Evolutionary conservation across 1,140 invertebrate species (phyloP).

Genomic region (Drosophila murphyi): DNA sequence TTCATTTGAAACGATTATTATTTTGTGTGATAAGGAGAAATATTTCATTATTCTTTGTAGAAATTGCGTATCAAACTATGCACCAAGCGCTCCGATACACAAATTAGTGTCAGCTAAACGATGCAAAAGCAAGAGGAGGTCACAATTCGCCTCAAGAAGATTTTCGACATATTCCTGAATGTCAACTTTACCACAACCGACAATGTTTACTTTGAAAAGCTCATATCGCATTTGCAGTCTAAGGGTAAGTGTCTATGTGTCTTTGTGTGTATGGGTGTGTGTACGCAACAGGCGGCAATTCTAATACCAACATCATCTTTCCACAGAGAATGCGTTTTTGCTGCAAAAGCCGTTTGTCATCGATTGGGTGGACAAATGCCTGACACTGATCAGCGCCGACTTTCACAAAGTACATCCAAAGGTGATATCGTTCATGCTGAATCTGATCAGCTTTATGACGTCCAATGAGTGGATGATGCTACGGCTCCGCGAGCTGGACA

Average conservation of each 20-base stretch:
- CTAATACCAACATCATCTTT: slow-evolving; percentile 2
- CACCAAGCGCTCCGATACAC: slow-evolving; percentile 3
- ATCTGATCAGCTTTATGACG: slow-evolving; percentile 74
- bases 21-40: slow-evolving; percentile 64
- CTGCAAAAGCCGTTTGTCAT: slow-evolving; percentile 63
- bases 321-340: slow-evolving; percentile 64
- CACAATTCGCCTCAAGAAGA: slow-evolving; percentile 60
- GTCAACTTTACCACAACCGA: slow-evolving; percentile 84
- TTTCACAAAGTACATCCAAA: slow-evolving; percentile 68
- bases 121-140: slow-evolving; percentile 78
- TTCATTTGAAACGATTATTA: slow-evolving; percentile 50
- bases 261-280: neutral
- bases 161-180: slow-evolving; percentile 84
- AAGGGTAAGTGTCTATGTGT: slow-evolving; percentile 67
- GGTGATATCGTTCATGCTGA: slow-evolving; percentile 82
- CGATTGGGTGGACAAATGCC: slow-evolving; percentile 75
- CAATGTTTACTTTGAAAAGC: slow-evolving; percentile 85
- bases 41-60: slow-evolving; percentile 61
- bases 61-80: slow-evolving; percentile 65
- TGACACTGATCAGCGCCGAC: slow-evolving; percentile 63
- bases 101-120: slow-evolving; percentile 26
- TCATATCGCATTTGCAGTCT: slow-evolving; percentile 85
- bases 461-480: slow-evolving; percentile 77
- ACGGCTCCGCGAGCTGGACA: slow-evolving; percentile 59
- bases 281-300: slow-evolving; percentile 38